A percentile compares a stretch with the other conserved stretches of the same genome.
Conservation (phyloP, 2,113 vertebrate species). For the Rhea americana region DNA sequence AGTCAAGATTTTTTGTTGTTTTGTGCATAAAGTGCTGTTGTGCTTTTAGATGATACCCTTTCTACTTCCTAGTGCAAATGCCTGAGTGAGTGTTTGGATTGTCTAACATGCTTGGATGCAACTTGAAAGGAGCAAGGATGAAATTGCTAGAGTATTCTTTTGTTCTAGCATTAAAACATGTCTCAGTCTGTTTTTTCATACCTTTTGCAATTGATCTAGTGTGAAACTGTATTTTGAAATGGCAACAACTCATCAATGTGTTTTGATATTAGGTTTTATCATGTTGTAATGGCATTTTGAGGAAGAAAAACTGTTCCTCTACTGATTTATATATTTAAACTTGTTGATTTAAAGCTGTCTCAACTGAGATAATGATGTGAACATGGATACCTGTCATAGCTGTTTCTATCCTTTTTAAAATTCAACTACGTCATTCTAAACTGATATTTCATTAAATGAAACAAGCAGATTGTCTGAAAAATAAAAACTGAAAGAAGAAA, state of each 20-base stretch:
- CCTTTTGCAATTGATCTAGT: background rate
- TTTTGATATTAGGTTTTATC: slow-evolving; percentile 26
- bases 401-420: slow-evolving; percentile 18
- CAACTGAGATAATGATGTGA: background rate
- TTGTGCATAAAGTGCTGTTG: background rate
- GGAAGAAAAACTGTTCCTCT: background rate
- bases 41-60: background rate
- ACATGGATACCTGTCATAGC: slow-evolving; percentile 29
- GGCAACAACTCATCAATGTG: background rate
- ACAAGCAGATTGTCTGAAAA: background rate
- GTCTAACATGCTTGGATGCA: background rate
- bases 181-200: background rate
- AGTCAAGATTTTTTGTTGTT: background rate
- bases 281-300: slow-evolving; percentile 42
- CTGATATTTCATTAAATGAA: background rate
- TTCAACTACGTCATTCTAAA: background rate
- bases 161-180: background rate
- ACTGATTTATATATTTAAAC: background rate
- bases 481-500: background rate
- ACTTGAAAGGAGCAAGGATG: slow-evolving; percentile 6
- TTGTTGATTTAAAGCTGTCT: slow-evolving; percentile 18
- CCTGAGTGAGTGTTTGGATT: background rate
- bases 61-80: background rate
- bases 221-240: background rate
- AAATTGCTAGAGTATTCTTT: background rate